Evolutionary conservation across 2,888 invertebrate genomes (phyloP), one percentile per base, ranked within the genome.

Genomic region (Deroplatys truncata): DNA sequence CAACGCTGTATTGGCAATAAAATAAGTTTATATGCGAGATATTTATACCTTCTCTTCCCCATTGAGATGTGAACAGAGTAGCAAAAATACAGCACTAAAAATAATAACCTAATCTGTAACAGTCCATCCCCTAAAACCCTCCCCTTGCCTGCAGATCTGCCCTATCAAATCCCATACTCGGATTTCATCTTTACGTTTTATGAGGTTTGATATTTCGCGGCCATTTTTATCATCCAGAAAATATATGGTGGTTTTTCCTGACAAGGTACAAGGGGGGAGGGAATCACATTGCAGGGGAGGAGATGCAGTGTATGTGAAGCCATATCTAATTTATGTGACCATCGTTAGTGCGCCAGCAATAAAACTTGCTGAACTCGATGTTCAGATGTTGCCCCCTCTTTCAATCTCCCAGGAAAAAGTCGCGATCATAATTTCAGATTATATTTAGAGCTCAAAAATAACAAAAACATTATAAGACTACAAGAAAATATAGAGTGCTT

Each of bases 141-240:
- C 56, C 56, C 56, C 56, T 72, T 72, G 56, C 25, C 56, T 43
- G 43, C 16, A 72, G 3, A 20, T 72, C 56, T 9, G 56, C 56
- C 56, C 56, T 72, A 72, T 72, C 56, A 72, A 72, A 72, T 35
- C 31, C 82, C 86, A 87, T 72, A 82, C 82, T 87, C 25, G n/a
- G 31, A 87, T 82, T 82, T n/a, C 87, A 87, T 82, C 82, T 82
- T 20, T 28, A 29, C 82, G 28, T n/a, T 89, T 85, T 89, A 89
- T 86, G 88, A 84, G 83, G 84, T 89, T 88, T 88, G 84, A 89
- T 89, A 89, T 88, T 88, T 84, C 84, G 82, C 56, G 28, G 86
- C 87, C 84, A 84, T 84, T 89, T 84, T 88, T 89, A 88, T 88
- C 43, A 43, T 35, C n/a, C 28, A 82, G 83, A 72, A 87, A 83